phyloP scores from a whole-genome alignment of 2,888 invertebrate species.

The Eutolmus rufibarbis region DNA sequence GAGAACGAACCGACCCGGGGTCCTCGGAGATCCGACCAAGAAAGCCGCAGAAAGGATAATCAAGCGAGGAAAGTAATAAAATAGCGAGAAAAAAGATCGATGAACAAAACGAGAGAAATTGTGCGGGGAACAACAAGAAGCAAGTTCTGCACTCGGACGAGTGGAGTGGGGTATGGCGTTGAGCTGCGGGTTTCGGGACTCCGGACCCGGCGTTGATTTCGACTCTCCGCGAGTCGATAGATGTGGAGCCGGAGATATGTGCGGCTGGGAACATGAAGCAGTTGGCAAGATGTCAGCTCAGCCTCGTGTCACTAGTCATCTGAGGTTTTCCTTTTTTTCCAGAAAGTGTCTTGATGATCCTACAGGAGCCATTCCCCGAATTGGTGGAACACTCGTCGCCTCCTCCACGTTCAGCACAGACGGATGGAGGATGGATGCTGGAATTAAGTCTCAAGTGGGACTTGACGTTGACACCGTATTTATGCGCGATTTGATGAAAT shows the following conservation, averaged over 20 bases:
- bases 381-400: background rate
- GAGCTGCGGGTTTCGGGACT: background rate
- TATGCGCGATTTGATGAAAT: constrained; percentile 13
- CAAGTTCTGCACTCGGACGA: background rate
- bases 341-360: constrained; percentile 7
- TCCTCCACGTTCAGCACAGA: background rate
- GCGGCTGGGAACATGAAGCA: background rate
- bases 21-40: background rate
- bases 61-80: background rate
- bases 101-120: background rate
- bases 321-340: background rate
- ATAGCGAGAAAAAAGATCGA: background rate
- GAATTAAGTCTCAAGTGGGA: constrained; percentile 37
- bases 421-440: background rate
- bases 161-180: background rate
- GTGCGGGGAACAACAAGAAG: background rate
- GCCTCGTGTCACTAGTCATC: background rate
- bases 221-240: background rate
- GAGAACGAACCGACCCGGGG: background rate
- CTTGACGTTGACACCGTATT: constrained; percentile 14
- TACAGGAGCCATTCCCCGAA: background rate
- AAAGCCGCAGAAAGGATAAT: constrained; percentile 32
- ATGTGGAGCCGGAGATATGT: background rate
- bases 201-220: background rate
- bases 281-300: background rate